phyloP scores from a whole-genome alignment of 2,113 vertebrate species.

The Lonchura striata region DNA sequence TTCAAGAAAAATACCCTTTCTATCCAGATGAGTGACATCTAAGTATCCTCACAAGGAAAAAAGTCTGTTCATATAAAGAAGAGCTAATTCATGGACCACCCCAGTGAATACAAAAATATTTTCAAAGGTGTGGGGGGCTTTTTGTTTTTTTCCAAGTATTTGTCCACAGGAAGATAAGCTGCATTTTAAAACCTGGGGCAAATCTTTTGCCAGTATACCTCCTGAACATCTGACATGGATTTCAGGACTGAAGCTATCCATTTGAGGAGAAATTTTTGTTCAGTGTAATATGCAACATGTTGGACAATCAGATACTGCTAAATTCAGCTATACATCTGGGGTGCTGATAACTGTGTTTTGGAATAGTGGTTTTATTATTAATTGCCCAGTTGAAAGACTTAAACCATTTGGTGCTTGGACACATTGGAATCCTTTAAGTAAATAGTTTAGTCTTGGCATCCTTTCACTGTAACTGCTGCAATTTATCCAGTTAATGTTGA shows the following conservation, averaged over 20 bases:
- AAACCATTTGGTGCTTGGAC: constrained; percentile 70
- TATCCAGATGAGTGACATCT: background rate
- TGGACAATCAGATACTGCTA: constrained; percentile 31
- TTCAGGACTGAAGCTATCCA: background rate
- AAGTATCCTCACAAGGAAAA: background rate
- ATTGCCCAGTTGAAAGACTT: constrained; percentile 69
- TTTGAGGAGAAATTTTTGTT: constrained; percentile 33
- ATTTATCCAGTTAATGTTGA: constrained; percentile 49
- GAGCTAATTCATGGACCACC: background rate
- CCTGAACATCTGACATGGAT: background rate
- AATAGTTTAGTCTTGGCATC: constrained; percentile 64
- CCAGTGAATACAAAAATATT: background rate
- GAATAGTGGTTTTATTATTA: constrained; percentile 69
- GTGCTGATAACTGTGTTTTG: constrained; percentile 56
- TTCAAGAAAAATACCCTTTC: background rate
- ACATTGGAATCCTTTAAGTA: constrained; percentile 67
- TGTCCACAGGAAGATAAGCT: background rate
- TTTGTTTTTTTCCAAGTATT: background rate
- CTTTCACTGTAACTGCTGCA: constrained; percentile 55
- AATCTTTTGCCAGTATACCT: background rate
- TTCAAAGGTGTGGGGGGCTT: background rate
- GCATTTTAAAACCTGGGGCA: background rate
- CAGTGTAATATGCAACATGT: background rate
- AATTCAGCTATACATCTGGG: background rate
- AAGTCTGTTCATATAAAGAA: background rate